Evolutionary conservation across 2,888 invertebrate genomes (phyloP), one percentile per base, ranked within the genome.

Genomic region (Limnephilus lunatus): DNA sequence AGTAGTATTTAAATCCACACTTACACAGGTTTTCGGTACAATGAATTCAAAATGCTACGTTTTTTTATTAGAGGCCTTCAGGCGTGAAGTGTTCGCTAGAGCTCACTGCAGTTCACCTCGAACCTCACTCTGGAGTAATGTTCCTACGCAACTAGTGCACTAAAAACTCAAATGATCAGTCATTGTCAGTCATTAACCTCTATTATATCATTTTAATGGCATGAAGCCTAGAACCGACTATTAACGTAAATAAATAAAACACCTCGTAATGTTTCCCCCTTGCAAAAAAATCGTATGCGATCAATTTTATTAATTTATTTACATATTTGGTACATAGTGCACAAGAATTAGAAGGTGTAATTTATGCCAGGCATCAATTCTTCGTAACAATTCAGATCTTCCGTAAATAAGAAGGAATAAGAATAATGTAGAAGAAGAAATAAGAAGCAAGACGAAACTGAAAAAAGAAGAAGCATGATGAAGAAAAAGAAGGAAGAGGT

Each of bases 1-100:
- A 32, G 32, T 19, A 25, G 82, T 35, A 48, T 88, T 88, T 31
- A 88, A 88, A 31, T 32, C 31, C 19, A 31, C 30, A 68, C 68
- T 31, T 87, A 87, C 87, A 87, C 15, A 32, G 32, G 83, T 83
- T 83, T 83, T 83, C 83, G 83, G 35, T 83, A 88, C 35, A 68
- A 88, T 68, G 39, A 30, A 68, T 81, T 89, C 80, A 89, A 89
- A 68, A 32, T 53, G 12, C 19, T 53, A n/a, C 68, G 3, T 83
- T 83, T 83, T 81, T 83, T 83, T 83, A 32, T 32, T 83, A 32
- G 35, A 32, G 83, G 35, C 83, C 32, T 83, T 19, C 32, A 32
- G 35, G 83, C 83, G 83, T 35, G 83, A 83, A 83, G 35, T 32
- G 35, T 32, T 83, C 83, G 25, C 25, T 35, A 32, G 83, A 83